Percentiles rank a stretch among this genome's conserved stretches.
Evolutionary conservation across 2,113 vertebrate genomes (phyloP).

Genomic region (Mus spicilegus): DNA sequence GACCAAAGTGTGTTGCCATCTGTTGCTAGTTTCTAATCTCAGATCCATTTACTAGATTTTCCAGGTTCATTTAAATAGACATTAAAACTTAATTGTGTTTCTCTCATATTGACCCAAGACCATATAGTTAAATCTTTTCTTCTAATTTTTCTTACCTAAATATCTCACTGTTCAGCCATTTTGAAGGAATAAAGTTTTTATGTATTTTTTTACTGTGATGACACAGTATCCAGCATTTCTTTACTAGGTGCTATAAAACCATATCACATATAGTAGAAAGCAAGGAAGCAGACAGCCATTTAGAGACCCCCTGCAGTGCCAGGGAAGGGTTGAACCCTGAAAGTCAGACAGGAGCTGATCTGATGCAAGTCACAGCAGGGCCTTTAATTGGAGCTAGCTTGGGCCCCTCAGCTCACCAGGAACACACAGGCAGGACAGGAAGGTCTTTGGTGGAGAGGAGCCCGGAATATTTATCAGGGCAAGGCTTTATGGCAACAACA

Average conservation of each 20-base stretch:
- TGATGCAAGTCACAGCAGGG: too few species aligned
- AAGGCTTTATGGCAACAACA: too few species aligned
- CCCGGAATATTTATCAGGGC: too few species aligned
- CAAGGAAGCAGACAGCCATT: background rate
- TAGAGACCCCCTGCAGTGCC: background rate
- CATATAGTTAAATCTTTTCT: conserved; percentile 25
- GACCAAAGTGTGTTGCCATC: conserved; percentile 59
- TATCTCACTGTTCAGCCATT: background rate
- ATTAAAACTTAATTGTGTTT: conserved; percentile 60
- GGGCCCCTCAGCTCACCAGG: too few species aligned
- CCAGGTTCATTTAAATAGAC: conserved; percentile 32
- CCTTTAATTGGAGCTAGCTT: too few species aligned
- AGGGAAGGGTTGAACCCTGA: too few species aligned
- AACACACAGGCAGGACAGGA: too few species aligned
- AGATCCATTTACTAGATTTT: conserved; percentile 58
- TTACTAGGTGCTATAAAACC: background rate
- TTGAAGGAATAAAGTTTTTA: background rate
- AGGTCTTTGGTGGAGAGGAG: too few species aligned
- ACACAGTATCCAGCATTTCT: background rate
- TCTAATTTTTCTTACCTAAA: background rate
- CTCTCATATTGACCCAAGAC: conserved; percentile 16
- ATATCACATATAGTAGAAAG: background rate
- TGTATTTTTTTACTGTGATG: background rate
- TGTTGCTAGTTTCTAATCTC: conserved; percentile 71
- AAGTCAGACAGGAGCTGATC: too few species aligned